Evolutionary conservation across 92 coral and sea anemone species (phyloP).

Genomic region (Epizoanthus fatuus): DNA sequence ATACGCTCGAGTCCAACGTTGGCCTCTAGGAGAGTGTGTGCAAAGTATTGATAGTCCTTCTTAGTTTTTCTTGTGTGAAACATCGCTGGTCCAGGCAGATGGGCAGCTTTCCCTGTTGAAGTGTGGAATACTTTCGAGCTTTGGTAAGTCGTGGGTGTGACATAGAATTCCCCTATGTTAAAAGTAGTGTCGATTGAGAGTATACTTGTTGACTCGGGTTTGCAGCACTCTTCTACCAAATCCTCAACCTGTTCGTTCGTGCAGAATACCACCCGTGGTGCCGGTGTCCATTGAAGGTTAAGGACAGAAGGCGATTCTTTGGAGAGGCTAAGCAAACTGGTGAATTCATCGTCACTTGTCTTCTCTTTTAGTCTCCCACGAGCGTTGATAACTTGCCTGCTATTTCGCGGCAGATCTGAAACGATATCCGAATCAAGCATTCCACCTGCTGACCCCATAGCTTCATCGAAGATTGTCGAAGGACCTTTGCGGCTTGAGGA

Average conservation of each 20-base stretch:
- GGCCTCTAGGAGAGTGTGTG: slow-evolving; percentile 38
- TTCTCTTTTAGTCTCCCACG: slow-evolving; percentile 29
- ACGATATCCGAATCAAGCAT: slow-evolving; percentile 46
- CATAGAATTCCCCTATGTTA: slow-evolving; percentile 63
- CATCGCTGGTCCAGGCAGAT: slow-evolving; percentile 67
- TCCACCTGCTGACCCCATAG: slow-evolving; percentile 62
- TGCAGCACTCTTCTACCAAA: slow-evolving; percentile 47
- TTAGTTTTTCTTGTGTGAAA: slow-evolving; percentile 48
- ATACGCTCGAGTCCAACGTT: slow-evolving; percentile 9
- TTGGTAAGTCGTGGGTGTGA: slow-evolving; percentile 57
- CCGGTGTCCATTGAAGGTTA: slow-evolving; percentile 68
- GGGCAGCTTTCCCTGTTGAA: slow-evolving; percentile 49
- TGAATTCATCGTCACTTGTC: slow-evolving; percentile 34
- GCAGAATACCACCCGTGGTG: slow-evolving; percentile 57
- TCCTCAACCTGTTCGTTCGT: slow-evolving; percentile 52
- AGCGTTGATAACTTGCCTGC: slow-evolving; percentile 58
- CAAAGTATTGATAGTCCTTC: slow-evolving; percentile 53
- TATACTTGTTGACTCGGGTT: slow-evolving; percentile 36
- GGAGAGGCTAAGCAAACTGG: slow-evolving; percentile 18
- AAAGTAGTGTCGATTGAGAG: slow-evolving; percentile 65
- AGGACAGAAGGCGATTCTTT: slow-evolving; percentile 5
- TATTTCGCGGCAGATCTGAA: slow-evolving; percentile 70
- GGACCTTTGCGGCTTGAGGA: slow-evolving; percentile 64
- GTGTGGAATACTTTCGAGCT: slow-evolving; percentile 50
- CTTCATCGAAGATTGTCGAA: slow-evolving; percentile 61